Conservation (phyloP, 2,113 vertebrate genomes). For the Boleophthalmus pectinirostris region DNA sequence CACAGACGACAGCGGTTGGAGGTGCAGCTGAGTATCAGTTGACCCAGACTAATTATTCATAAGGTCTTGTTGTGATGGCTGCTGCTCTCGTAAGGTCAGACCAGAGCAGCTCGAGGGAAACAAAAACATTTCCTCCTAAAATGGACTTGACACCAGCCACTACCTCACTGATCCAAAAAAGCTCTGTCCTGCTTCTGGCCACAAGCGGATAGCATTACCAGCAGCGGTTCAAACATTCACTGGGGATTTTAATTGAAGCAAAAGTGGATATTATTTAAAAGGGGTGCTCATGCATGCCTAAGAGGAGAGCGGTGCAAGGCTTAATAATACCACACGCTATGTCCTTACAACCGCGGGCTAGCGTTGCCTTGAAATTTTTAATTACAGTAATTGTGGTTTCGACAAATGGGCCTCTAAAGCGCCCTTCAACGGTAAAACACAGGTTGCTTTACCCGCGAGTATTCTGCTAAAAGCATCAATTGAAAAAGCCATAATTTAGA, state of each 20-base stretch:
- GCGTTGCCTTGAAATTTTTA: constrained; percentile 72
- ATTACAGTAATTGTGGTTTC: constrained; percentile 74
- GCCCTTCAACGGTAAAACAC: constrained; percentile 57
- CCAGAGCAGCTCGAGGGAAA: constrained; percentile 43
- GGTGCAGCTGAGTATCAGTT: constrained; percentile 63
- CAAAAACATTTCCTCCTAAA: constrained; percentile 54
- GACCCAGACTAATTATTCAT: constrained; percentile 71
- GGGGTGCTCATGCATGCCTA: constrained; percentile 29
- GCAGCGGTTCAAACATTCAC: constrained; percentile 30
- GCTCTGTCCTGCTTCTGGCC: constrained; percentile 22
- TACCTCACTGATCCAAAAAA: constrained; percentile 35
- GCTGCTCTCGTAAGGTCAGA: constrained; percentile 50
- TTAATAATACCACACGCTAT: constrained; percentile 62
- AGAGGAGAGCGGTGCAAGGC: constrained; percentile 37
- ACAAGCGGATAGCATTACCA: constrained; percentile 6
- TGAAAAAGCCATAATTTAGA: constrained; percentile 55
- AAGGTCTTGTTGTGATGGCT: constrained; percentile 67
- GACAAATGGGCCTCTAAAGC: constrained; percentile 62
- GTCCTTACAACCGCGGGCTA: constrained; percentile 53
- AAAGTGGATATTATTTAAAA: constrained; percentile 27
- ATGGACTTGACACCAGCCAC: constrained; percentile 31
- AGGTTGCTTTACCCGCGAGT: constrained; percentile 51
- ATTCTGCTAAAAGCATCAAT: constrained; percentile 50
- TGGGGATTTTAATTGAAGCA: constrained; percentile 37
- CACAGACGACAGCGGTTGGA: constrained; percentile 49